Base-by-base conservation (phyloP, 2,888 invertebrate species). In the Pristionchus japonicus region DNA sequence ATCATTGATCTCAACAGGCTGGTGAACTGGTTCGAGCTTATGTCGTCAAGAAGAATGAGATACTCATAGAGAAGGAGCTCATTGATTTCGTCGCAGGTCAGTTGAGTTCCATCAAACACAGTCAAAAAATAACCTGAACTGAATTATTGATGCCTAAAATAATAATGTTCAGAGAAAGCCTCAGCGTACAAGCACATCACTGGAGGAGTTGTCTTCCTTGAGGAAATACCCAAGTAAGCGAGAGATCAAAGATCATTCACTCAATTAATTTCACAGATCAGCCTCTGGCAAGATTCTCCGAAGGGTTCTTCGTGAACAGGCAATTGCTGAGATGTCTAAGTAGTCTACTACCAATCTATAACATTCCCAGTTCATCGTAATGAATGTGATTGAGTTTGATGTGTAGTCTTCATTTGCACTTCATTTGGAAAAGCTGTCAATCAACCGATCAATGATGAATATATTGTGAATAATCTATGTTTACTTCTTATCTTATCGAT, bases 171-270 rank as follows among this genome's bases (percentile, higher is more conserved):
- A 85, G 85, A 85, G 20, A 61, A 40, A 13, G 85, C 64, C 23
- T 85, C 85, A 3, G n/a, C 4, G 34, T 85, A 85, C 94, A 97
- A 97, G 94, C 96, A 96, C 23, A 95, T 97, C 87, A 96, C 96
- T 88, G 96, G 91, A 23, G 91, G 97, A 1, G 96, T 97, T 3
- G 95, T 95, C 67, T 96, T 97, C 93, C 94, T 97, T 31, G 96
- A 96, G 2, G 90, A 95, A 0, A 96, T 97, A 92, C 97, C 97
- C 0, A 96, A 97, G 82, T 80, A 27, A 47, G n/a, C 3, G 7
- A 34, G 49, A 82, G 49, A 82, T 52, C 31, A 82, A 82, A 82
- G 49, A 52, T 82, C 49, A 82, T 47, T 27, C 27, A 1, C 17
- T 27, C 3, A n/a, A 17, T 17, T 27, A 20, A n/a, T n/a, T 34